phyloP scores from a whole-genome alignment of 2,797 vertebrate species.

The Pangasius sanitwongsei region DNA sequence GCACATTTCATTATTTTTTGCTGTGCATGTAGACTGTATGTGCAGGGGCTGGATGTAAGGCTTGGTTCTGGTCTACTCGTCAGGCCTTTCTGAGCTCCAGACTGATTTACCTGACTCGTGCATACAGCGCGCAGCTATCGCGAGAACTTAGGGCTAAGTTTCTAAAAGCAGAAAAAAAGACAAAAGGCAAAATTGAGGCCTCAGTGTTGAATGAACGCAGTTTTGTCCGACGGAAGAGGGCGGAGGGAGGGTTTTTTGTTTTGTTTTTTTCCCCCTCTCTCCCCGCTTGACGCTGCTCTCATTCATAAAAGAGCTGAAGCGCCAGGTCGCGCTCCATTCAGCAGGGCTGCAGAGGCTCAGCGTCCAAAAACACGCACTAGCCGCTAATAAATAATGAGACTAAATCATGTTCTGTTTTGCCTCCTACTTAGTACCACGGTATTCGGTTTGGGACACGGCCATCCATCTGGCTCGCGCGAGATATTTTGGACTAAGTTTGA shows the following conservation, averaged over 20 bases:
- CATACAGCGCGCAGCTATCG: neutral
- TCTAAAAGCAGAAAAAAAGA: neutral
- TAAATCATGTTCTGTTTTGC: neutral
- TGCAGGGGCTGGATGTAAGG: neutral
- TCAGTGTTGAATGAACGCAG: neutral
- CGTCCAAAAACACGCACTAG: no score
- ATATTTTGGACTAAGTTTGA: neutral
- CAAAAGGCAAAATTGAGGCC: neutral
- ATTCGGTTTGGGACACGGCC: neutral
- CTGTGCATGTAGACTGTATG: neutral
- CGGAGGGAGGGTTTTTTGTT: slow-evolving; percentile 62
- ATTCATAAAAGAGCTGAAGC: slow-evolving; percentile 93
- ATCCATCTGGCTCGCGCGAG: neutral
- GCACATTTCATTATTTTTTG: no score
- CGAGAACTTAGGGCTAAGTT: neutral
- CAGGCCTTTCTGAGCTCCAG: neutral
- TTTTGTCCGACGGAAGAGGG: slow-evolving; percentile 59
- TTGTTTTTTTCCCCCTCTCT: slow-evolving; percentile 72
- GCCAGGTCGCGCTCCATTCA: slow-evolving; percentile 83
- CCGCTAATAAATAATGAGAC: neutral
- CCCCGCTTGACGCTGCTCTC: slow-evolving; percentile 85
- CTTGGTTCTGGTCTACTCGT: neutral
- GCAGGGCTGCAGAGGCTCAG: slow-evolving; percentile 3
- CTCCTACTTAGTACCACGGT: neutral
- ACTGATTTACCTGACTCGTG: neutral